Evolutionary conservation across 2,797 vertebrate species (phyloP).

Genomic region (Syngnathus rostellatus): DNA sequence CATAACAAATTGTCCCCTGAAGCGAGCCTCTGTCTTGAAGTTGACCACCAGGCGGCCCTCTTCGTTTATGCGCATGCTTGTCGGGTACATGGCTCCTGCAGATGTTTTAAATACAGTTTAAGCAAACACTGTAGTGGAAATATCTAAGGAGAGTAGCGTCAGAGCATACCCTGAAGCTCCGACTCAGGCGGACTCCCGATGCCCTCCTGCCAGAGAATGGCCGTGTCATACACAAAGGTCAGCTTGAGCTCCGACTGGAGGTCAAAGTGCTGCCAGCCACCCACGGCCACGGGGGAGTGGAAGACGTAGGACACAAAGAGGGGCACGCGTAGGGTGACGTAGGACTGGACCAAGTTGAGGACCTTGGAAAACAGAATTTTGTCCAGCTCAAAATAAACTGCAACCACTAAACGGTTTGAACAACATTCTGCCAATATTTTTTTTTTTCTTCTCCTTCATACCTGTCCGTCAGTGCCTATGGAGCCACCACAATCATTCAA

Average conservation of each 20-base stretch:
- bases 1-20: slow-evolving; percentile 77
- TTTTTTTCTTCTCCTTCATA: slow-evolving; percentile 31
- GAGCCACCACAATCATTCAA: slow-evolving; percentile 76
- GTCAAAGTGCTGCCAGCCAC: slow-evolving; percentile 81
- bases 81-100: slow-evolving; percentile 77
- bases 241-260: slow-evolving; percentile 76
- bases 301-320: slow-evolving; percentile 79
- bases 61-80: slow-evolving; percentile 75
- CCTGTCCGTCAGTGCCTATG: slow-evolving; percentile 78
- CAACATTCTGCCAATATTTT: neutral
- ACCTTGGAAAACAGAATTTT: slow-evolving; percentile 53
- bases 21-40: slow-evolving; percentile 74
- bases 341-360: slow-evolving; percentile 78
- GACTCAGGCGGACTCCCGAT: slow-evolving; percentile 76
- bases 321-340: slow-evolving; percentile 72
- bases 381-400: neutral
- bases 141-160: neutral
- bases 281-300: slow-evolving; percentile 72
- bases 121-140: neutral
- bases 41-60: slow-evolving; percentile 75
- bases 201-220: slow-evolving; percentile 79
- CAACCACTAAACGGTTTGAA: neutral
- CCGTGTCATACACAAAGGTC: slow-evolving; percentile 78
- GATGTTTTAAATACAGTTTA: neutral
- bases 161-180: slow-evolving; percentile 70